These are phyloP conservation scores for Alcis repandata DNA, from an alignment of 2,888 invertebrate species.

Conservation along the genomic window DNA sequence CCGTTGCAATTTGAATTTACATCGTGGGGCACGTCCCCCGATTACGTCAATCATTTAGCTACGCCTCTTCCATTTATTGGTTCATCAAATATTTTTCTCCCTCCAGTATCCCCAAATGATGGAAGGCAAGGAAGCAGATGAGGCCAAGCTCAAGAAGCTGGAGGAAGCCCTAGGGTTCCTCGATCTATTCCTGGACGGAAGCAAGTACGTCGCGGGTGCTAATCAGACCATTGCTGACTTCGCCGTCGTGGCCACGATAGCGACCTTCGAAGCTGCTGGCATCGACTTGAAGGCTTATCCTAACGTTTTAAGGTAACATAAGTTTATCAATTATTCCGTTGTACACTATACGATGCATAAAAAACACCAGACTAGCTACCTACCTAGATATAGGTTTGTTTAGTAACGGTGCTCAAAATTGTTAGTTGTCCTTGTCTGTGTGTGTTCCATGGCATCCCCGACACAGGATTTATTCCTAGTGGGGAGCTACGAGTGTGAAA, in stretches of 20 bases:
- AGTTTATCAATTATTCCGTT: background rate
- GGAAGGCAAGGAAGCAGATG: conserved; percentile 83
- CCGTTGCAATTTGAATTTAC: too few species aligned
- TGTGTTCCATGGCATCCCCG: too few species aligned
- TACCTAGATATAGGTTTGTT: too few species aligned
- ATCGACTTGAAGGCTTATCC: background rate
- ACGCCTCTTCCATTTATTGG: too few species aligned
- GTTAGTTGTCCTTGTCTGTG: too few species aligned
- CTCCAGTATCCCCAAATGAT: conserved; percentile 85
- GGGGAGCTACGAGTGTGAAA: too few species aligned
- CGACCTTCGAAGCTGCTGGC: conserved; percentile 88
- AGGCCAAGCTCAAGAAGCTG: conserved; percentile 87
- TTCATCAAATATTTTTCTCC: too few species aligned
- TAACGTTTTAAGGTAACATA: background rate
- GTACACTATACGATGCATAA: background rate
- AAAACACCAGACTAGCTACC: too few species aligned
- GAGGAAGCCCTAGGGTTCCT: conserved; percentile 88
- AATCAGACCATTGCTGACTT: conserved; percentile 91
- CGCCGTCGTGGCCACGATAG: conserved; percentile 87
- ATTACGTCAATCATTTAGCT: too few species aligned
- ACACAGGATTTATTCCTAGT: too few species aligned
- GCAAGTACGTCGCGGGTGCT: conserved; percentile 89
- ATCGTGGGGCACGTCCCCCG: too few species aligned
- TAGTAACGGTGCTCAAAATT: too few species aligned
- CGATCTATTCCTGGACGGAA: conserved; percentile 88